Evolutionary conservation across 2,797 vertebrate genomes (phyloP), one percentile per base, ranked within the genome.

Genomic region (Bufotes viridis): DNA sequence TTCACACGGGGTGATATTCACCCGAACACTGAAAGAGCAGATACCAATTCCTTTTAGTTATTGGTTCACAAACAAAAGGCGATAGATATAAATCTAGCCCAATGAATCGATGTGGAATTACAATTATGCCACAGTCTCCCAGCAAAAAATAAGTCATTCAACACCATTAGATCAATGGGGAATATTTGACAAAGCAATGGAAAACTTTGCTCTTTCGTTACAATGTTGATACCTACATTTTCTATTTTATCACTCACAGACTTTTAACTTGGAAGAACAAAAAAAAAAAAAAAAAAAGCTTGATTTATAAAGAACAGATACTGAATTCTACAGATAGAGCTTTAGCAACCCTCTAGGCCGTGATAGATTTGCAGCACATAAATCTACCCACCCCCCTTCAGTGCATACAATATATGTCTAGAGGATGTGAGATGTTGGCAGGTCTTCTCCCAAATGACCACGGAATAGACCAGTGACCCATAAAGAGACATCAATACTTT

Each of bases 401-500:
- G 15, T 20, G 13, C 65, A 63, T 29, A 76, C 82, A 84, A 84
- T 63, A 84, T 74, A 61, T 13, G 22, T 76, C 82, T 84, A 75
- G 82, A 76, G 82, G 42, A 20, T 76, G 26, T 49, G 57, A 60
- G 70, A 8, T 74, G 60, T 63, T 75, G 74, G 82, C 82, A 84
- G 29, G 61, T 58, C 82, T 76, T 76, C 51, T 81, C 60, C 51
- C 70, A 51, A 84, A 34, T 42, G 72, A 76, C 69, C 24, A 42
- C 57, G 34, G 72, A 84, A 84, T 34, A 76, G 72, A 76, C 57
- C 72, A 74, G 69, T 84, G 82, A 84, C 82, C 82, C 70, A 84
- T 61, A 84, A 82, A 70, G 34, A 84, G 70, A 84, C 82, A 72
- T 61, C 82, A 84, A 76, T 84, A 61, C 82, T 84, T 84, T 84